Conservation (phyloP, 2,113 vertebrate species). For the Sphaerodactylus townsendi region DNA sequence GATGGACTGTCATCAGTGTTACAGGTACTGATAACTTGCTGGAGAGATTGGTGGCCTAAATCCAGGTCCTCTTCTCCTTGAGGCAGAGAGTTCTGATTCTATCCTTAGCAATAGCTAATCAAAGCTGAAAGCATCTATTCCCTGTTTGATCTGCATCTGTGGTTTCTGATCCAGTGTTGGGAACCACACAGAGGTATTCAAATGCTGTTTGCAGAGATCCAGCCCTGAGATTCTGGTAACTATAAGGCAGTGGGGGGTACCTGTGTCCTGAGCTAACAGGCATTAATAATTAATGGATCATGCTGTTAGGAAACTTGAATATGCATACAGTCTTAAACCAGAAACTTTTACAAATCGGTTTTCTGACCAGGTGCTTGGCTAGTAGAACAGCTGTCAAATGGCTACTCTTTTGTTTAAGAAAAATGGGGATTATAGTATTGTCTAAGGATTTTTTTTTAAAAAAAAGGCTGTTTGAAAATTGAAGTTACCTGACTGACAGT, state of each 20-base stretch:
- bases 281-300: slow-evolving; percentile 3
- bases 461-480: too few species aligned
- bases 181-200: background rate
- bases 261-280: background rate
- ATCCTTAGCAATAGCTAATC: too few species aligned
- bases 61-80: background rate
- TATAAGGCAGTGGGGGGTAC: too few species aligned
- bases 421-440: slow-evolving; percentile 41
- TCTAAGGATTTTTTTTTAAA: background rate
- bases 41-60: background rate
- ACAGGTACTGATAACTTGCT: background rate
- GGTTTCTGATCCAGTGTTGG: background rate
- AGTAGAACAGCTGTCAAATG: slow-evolving; percentile 18
- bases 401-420: slow-evolving; percentile 17
- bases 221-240: background rate
- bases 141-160: background rate
- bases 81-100: too few species aligned
- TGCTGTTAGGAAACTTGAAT: background rate
- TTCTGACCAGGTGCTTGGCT: background rate
- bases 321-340: slow-evolving; percentile 5
- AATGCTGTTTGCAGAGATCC: background rate
- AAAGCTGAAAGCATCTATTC: background rate
- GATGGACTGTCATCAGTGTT: background rate
- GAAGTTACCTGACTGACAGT: too few species aligned
- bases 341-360: slow-evolving; percentile 1